Evolutionary conservation across 2,797 vertebrate genomes (phyloP).

Genomic region (Acestrorhynchus altus): DNA sequence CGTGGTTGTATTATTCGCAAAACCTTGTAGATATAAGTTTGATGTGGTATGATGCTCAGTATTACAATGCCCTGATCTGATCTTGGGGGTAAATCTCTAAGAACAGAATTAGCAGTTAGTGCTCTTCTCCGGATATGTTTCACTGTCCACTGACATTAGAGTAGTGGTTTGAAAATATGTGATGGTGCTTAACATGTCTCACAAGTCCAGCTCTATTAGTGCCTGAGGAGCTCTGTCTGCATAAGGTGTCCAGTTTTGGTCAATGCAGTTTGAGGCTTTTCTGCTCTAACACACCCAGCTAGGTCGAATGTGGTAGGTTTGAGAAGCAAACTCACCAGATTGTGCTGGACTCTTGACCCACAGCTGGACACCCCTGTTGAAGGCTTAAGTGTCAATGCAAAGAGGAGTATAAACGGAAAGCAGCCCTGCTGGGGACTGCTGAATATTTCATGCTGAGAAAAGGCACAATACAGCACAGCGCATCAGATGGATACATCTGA

Average conservation of each 20-base stretch:
- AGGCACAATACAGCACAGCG: not conserved
- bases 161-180: too few species aligned
- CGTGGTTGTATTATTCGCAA: too few species aligned
- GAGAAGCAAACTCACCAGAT: not conserved
- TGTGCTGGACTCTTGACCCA: not conserved
- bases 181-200: too few species aligned
- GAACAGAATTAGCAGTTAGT: too few species aligned
- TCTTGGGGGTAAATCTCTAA: too few species aligned
- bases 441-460: constrained; percentile 30
- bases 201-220: too few species aligned
- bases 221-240: not conserved
- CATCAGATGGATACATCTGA: constrained; percentile 7
- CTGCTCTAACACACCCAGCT: not conserved
- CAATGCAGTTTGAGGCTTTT: not conserved
- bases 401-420: not conserved
- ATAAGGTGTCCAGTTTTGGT: not conserved
- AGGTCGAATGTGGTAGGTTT: not conserved
- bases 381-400: not conserved
- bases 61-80: too few species aligned
- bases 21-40: too few species aligned
- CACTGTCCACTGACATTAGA: too few species aligned
- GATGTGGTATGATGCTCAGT: too few species aligned
- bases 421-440: constrained; percentile 6
- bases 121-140: too few species aligned
- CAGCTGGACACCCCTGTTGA: not conserved